Evolutionary conservation across 2,888 invertebrate species (phyloP).

Genomic region (Dorcus parallelipipedus): DNA sequence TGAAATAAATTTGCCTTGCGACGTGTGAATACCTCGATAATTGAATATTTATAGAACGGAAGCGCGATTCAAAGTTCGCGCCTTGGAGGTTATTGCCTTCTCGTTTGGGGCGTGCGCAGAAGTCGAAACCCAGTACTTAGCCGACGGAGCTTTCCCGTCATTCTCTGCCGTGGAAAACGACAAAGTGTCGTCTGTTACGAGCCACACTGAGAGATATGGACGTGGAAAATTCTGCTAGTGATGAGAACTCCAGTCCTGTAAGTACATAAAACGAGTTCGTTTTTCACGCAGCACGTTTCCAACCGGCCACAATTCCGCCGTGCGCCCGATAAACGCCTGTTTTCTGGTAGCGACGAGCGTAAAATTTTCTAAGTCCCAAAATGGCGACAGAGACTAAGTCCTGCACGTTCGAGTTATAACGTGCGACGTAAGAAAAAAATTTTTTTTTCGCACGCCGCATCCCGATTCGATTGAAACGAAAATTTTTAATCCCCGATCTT

Average conservation of each 20-base stretch:
- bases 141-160: slow-evolving; percentile 26
- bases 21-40: too few species aligned
- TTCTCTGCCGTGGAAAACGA: slow-evolving; percentile 21
- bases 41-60: too few species aligned
- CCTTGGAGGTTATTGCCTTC: slow-evolving; percentile 29
- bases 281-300: slow-evolving; percentile 25
- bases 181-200: slow-evolving; percentile 27
- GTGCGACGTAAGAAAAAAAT: neutral
- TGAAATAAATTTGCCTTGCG: too few species aligned
- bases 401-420: slow-evolving; percentile 41
- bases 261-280: slow-evolving; percentile 48
- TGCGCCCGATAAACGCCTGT: slow-evolving; percentile 30
- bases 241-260: slow-evolving; percentile 59
- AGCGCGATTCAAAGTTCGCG: slow-evolving; percentile 15
- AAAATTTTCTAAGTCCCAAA: slow-evolving; percentile 79
- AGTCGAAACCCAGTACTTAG: slow-evolving; percentile 59
- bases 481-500: neutral
- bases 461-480: neutral
- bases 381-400: slow-evolving; percentile 80
- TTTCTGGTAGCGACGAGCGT: slow-evolving; percentile 52
- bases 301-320: slow-evolving; percentile 24
- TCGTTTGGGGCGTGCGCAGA: slow-evolving; percentile 58
- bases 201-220: slow-evolving; percentile 54
- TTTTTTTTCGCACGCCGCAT: neutral
- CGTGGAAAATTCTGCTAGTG: slow-evolving; percentile 60